phyloP scores from a whole-genome alignment of 64 coral and sea anemone genomes.

The Dendrophyllia cribrosa region DNA sequence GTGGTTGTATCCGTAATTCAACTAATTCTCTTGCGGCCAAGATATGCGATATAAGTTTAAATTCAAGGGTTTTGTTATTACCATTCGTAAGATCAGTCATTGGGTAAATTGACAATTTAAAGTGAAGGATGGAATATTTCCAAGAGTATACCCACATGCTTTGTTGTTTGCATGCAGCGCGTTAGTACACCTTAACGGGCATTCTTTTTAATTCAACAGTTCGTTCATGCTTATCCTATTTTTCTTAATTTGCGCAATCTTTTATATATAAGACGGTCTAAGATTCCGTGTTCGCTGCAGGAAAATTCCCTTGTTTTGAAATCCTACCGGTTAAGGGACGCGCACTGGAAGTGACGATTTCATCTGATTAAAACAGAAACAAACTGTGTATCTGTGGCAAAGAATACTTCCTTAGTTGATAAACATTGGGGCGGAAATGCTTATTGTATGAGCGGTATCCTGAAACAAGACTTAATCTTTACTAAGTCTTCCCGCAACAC shows the following conservation, averaged over 20 bases:
- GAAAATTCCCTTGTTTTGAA: conserved; percentile 23
- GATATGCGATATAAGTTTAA: background rate
- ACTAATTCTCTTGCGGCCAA: background rate
- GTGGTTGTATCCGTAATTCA: background rate
- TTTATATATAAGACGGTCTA: background rate
- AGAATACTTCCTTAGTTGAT: background rate
- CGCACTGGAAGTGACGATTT: background rate
- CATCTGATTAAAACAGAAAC: background rate
- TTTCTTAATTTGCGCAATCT: background rate
- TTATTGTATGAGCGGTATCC: conserved; percentile 2
- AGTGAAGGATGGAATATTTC: background rate
- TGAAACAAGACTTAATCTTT: conserved; percentile 13
- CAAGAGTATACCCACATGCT: background rate
- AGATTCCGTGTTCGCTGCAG: background rate
- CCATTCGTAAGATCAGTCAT: too few relatives aligned
- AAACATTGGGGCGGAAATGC: background rate
- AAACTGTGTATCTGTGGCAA: conserved; percentile 15
- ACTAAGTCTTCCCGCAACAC: background rate
- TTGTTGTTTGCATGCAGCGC: background rate
- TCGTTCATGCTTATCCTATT: background rate
- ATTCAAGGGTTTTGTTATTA: background rate
- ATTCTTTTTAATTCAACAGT: background rate
- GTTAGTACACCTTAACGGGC: too few relatives aligned
- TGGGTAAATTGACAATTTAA: too few relatives aligned
- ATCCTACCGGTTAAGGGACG: background rate